Percentiles rank a stretch among this genome's conserved stretches.
phyloP scores from a whole-genome alignment of 1,140 invertebrate genomes.

The Lucilia cuprina region DNA sequence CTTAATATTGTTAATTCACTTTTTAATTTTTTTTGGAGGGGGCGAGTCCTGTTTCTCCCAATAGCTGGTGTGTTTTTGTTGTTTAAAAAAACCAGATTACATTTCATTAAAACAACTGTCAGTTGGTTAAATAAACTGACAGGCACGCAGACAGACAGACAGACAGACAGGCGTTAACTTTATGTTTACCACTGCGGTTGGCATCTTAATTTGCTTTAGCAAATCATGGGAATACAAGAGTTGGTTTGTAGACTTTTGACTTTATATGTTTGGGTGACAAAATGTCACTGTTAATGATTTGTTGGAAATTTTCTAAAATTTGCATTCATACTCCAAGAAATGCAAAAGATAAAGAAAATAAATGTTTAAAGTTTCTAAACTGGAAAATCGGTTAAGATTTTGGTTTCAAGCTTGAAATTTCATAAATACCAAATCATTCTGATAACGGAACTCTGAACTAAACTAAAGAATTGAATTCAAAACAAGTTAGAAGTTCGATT shows the following conservation, averaged over 20 bases:
- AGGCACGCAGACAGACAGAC: neutral
- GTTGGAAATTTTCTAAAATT: too few relatives aligned
- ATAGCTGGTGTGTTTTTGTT: neutral
- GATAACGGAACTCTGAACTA: too few relatives aligned
- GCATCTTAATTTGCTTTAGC: neutral
- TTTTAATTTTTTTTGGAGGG: neutral
- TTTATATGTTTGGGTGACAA: neutral
- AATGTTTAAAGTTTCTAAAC: too few relatives aligned
- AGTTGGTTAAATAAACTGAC: neutral
- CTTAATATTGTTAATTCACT: conserved; percentile 24
- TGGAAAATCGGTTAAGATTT: too few relatives aligned
- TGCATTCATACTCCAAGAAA: too few relatives aligned
- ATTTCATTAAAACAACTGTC: conserved; percentile 3
- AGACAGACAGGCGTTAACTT: neutral
- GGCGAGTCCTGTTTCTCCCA: neutral
- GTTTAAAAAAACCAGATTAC: neutral
- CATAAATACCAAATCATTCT: too few relatives aligned
- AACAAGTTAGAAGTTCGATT: too few relatives aligned
- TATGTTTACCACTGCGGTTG: neutral
- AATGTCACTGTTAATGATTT: neutral
- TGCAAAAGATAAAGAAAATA: too few relatives aligned
- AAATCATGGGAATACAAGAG: neutral
- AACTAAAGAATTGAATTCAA: too few relatives aligned
- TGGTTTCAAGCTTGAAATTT: too few relatives aligned
- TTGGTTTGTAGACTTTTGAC: neutral